Evolutionary conservation across 1,140 invertebrate genomes (phyloP), one percentile per base, ranked within the genome.

Genomic region (Riptortus pedestris): DNA sequence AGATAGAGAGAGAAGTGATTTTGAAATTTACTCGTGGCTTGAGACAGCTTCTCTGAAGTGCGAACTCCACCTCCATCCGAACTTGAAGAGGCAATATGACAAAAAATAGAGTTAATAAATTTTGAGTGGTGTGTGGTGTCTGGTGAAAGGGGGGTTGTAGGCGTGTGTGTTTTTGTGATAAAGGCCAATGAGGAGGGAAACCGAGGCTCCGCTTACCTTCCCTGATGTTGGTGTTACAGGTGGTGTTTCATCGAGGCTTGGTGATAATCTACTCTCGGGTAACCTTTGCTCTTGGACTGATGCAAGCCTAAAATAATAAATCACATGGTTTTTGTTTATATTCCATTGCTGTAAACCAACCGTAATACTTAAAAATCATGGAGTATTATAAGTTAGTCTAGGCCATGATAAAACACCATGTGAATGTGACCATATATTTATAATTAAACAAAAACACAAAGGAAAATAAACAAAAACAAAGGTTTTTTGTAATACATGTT

Each of bases 241-340:
- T 65, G 79, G 79, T 66, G 79, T 84, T 73, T 81, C 82, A 69
- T 68, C 74, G 60, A 75, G 75, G 64, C 73, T 83, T 64, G 84
- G 83, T 2, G 84, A 84, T n/a, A 81, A 72, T 64, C 83, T 78
- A 62, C 77, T 70, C 66, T 80, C 77, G 12, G 89, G 88, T 65
- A 90, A 77, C 68, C 91, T 83, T 75, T 95, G 91, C 75, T 96
- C 92, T 80, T 96, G 92, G 33, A 95, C 93, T 73, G 91, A 93
- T 45, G 93, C 92, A 74, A 96, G 82, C 72, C 93, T 96, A 73
- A 2, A 38, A 59, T 24, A 18, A 3, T 47, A 2, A 47, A 47
- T n/a, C n/a, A n/a, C n/a, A n/a, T n/a, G n/a, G n/a, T n/a, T n/a
- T n/a, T n/a, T n/a, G n/a, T n/a, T n/a, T n/a, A n/a, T n/a, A n/a